These are phyloP conservation scores for Chrysemys picta DNA, from an alignment of 2,113 vertebrate genomes.

Conservation along the genomic window DNA sequence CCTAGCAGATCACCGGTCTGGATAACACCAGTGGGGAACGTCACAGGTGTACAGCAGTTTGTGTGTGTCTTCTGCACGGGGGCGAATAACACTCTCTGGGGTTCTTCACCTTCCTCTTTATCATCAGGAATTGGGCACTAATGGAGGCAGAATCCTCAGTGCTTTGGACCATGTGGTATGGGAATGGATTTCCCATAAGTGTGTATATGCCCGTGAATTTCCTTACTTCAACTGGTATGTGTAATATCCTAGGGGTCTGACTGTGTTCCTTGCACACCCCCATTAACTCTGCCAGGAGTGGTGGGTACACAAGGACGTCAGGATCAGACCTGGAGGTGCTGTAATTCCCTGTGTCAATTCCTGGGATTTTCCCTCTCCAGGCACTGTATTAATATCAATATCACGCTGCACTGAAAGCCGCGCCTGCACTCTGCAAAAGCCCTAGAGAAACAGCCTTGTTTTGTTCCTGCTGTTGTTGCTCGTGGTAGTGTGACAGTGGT, in stretches of 20 bases:
- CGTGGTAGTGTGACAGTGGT: neutral
- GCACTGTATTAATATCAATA: neutral
- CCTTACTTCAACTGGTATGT: neutral
- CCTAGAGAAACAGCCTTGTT: neutral
- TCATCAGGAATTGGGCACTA: neutral
- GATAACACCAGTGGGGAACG: no score
- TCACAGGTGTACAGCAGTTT: neutral
- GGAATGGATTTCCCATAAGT: neutral
- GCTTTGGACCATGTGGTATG: neutral
- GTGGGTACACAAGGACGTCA: neutral
- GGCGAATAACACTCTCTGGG: neutral
- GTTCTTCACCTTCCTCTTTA: neutral
- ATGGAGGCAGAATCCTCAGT: neutral
- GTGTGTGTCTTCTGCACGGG: neutral
- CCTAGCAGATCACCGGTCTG: no score
- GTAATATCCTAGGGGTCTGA: neutral
- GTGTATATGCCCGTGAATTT: neutral
- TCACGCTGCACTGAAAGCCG: neutral
- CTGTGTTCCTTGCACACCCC: neutral
- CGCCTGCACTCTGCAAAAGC: neutral
- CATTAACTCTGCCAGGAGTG: neutral
- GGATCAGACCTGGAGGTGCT: neutral
- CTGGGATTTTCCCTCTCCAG: neutral
- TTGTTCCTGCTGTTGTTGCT: neutral
- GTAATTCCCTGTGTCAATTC: fast-evolving